Evolutionary conservation across 2,113 vertebrate species (phyloP), one percentile per base, ranked within the genome.

Genomic region (Hiodon tergisus): DNA sequence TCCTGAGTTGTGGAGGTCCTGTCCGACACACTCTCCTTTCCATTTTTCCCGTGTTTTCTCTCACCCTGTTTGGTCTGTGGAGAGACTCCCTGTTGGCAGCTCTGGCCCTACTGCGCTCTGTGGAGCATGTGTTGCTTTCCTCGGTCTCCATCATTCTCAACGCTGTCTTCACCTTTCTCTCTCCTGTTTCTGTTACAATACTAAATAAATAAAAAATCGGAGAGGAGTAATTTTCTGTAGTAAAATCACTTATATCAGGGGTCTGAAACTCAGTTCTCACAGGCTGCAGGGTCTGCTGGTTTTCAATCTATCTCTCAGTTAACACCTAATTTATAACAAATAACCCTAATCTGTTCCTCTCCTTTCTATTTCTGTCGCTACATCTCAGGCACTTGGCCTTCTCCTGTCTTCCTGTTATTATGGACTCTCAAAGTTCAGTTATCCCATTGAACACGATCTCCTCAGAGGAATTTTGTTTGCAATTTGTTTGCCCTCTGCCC

Each of bases 1-100:
- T 88, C 86, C 88, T 89, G 88, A 54, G 2, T 77, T 10, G 11
- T 67, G 78, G 82, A 73, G 78, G 73, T 73, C 78, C 2, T 52
- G 75, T 62, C 53, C 47, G 69, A 79, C 78, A 77, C 60, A 75
- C 47, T 16, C 8, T 6, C 58, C 16, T 2, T 16, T 16, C 67
- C n/a, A 4, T 47, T 48, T 71, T 54, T 47, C 46, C 14, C 17
- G 48, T 13, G 31, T n/a, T 17, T 4, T 46, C 16, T 6, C 67
- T 51, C 10, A 53, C 9, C 13, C 0, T 14, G 6, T 46, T 31
- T 3, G 16, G 47, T 62, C 16, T 52, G 1, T 3, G 3, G 58
- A 59, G 14, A 4, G 51, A 74, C 51, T 14, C 52, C 13, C 47
- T 52, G 50, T 50, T 6, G 62, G 60, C 60, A 17, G 9, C 16